phyloP scores from a whole-genome alignment of 2,888 invertebrate genomes.

The Conomelus anceps region DNA sequence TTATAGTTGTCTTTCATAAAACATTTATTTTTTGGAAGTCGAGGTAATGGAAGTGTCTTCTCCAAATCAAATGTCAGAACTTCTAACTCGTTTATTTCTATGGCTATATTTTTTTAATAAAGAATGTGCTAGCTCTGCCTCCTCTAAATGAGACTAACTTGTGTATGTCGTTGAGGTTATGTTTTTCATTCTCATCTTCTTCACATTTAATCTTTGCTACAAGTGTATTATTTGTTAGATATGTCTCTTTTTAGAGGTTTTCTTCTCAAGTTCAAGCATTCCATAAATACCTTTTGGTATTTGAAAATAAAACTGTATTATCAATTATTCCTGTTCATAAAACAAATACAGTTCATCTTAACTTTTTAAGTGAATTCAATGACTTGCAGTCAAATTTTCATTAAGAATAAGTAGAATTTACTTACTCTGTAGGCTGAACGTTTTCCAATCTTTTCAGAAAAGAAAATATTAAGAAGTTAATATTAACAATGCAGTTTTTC shows the following conservation, averaged over 20 bases:
- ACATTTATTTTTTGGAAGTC: background rate
- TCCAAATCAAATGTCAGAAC: background rate
- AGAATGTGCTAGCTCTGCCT: background rate
- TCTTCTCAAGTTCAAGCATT: background rate
- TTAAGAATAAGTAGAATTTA: too few species aligned
- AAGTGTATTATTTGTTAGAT: background rate
- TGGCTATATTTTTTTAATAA: background rate
- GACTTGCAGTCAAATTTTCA: too few species aligned
- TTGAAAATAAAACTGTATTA: background rate
- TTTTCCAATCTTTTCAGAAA: background rate
- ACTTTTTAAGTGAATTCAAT: too few species aligned
- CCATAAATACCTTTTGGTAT: background rate
- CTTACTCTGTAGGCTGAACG: too few species aligned
- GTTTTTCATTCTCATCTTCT: background rate
- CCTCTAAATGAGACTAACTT: background rate
- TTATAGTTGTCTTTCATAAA: background rate
- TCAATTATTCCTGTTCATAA: background rate
- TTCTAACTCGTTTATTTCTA: background rate
- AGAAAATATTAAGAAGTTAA: too few species aligned
- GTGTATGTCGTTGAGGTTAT: background rate
- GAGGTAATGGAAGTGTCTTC: background rate
- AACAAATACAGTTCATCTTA: background rate
- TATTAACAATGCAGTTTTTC: too few species aligned
- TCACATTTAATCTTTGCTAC: background rate
- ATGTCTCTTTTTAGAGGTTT: background rate